phyloP scores from a whole-genome alignment of 2,113 vertebrate species.

The Myrmecophaga tridactyla region DNA sequence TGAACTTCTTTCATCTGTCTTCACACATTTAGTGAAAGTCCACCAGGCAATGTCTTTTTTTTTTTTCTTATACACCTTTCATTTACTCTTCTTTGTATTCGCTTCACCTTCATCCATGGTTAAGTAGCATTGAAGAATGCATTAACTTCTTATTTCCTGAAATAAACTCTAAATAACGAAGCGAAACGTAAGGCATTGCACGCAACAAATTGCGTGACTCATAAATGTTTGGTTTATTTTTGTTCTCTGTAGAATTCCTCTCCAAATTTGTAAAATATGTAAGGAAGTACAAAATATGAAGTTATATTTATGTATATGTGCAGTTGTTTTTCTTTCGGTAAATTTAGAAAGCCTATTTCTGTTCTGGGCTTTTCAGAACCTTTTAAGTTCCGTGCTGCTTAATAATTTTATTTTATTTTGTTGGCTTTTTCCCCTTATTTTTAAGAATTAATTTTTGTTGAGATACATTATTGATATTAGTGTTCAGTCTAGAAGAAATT shows the following conservation, averaged over 20 bases:
- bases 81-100: not conserved
- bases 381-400: not conserved
- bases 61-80: not conserved
- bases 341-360: slow-evolving; percentile 56
- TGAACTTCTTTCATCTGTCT: not conserved
- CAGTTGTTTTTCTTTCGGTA: slow-evolving; percentile 47
- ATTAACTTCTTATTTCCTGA: slow-evolving; percentile 16
- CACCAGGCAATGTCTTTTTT: not conserved
- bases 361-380: not conserved
- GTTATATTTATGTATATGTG: not conserved
- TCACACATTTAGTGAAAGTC: not conserved
- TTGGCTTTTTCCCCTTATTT: not conserved
- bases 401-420: slow-evolving; percentile 19
- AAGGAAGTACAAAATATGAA: slow-evolving; percentile 40
- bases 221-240: slow-evolving; percentile 47
- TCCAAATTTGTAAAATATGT: slow-evolving; percentile 29
- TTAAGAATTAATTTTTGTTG: not conserved
- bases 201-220: slow-evolving; percentile 37
- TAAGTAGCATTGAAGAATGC: not conserved
- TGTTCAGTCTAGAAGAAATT: not conserved
- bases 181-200: slow-evolving; percentile 30
- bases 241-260: slow-evolving; percentile 23
- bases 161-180: slow-evolving; percentile 36
- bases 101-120: not conserved
- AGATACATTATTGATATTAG: not conserved